A percentile compares a stretch with the other conserved stretches of the same genome.
phyloP scores from a whole-genome alignment of 2,888 invertebrate genomes.

The Acleris sparsana region DNA sequence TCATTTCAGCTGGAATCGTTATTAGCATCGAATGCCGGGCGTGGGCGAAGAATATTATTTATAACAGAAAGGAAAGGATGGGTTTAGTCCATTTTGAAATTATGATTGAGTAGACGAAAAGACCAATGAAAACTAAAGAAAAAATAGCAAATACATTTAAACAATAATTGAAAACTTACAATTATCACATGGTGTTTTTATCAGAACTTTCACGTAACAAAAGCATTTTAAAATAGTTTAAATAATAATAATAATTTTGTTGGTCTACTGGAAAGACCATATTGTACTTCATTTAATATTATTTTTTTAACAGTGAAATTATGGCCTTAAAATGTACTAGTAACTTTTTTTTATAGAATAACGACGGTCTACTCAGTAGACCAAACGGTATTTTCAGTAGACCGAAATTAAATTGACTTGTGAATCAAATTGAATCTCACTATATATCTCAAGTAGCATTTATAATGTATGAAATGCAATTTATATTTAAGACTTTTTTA shows the following conservation, averaged over 20 bases:
- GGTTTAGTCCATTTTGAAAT: constrained; percentile 85
- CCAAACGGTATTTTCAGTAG: constrained; percentile 37
- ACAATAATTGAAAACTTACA: too few relatives aligned
- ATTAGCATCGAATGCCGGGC: constrained; percentile 93
- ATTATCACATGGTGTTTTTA: too few relatives aligned
- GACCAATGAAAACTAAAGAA: too few relatives aligned
- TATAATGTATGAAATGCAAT: constrained; percentile 21
- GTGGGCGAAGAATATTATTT: constrained; percentile 93
- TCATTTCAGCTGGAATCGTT: constrained; percentile 82
- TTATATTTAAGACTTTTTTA: constrained; percentile 30
- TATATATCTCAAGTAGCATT: constrained; percentile 28
- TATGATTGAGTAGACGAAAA: constrained; percentile 73
- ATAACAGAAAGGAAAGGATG: constrained; percentile 86
- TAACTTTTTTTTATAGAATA: not conserved
- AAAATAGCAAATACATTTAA: too few relatives aligned
- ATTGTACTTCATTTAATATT: not conserved
- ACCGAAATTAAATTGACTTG: constrained; percentile 26
- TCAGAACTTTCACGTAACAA: not conserved
- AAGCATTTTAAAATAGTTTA: not conserved
- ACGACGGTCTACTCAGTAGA: constrained; percentile 19
- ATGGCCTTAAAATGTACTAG: not conserved
- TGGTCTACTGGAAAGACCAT: constrained; percentile 28
- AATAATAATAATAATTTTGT: not conserved
- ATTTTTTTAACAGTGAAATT: not conserved
- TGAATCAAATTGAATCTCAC: constrained; percentile 23